These are phyloP conservation scores for Diadumene lineata DNA, from an alignment of 92 coral and sea anemone genomes.

Conservation along the genomic window DNA sequence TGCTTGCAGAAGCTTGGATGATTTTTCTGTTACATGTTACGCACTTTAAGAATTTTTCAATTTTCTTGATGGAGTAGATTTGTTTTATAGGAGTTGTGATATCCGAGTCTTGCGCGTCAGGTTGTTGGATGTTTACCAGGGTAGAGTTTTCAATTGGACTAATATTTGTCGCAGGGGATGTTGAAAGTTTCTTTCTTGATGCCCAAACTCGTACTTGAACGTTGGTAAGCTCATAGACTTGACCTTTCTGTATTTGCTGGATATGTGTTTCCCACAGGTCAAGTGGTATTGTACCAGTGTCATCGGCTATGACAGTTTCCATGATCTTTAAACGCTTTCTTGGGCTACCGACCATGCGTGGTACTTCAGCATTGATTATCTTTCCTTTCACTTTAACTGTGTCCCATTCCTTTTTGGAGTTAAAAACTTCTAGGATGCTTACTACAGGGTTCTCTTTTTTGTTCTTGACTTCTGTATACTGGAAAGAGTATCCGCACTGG, in stretches of 20 bases:
- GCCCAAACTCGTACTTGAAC: conserved; percentile 47
- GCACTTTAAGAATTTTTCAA: conserved; percentile 35
- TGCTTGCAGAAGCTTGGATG: conserved; percentile 27
- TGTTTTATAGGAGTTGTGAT: conserved; percentile 5
- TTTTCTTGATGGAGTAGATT: conserved; percentile 21
- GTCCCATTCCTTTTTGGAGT: conserved; percentile 48
- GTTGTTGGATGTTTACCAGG: neutral
- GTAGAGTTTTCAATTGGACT: conserved; percentile 5
- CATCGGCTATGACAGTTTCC: conserved; percentile 38
- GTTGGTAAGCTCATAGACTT: conserved; percentile 20
- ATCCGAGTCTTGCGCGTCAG: neutral
- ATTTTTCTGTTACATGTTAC: conserved; percentile 35
- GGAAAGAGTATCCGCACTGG: conserved; percentile 49
- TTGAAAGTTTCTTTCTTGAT: conserved; percentile 29
- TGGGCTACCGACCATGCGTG: conserved; percentile 31
- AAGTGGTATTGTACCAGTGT: conserved; percentile 29
- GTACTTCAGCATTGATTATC: conserved; percentile 36
- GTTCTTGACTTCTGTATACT: conserved; percentile 27
- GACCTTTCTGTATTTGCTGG: conserved; percentile 25
- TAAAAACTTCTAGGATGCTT: conserved; percentile 38
- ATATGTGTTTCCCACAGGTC: conserved; percentile 51
- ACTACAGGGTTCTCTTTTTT: conserved; percentile 8
- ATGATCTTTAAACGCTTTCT: conserved; percentile 14
- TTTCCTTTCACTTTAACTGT: conserved; percentile 48
- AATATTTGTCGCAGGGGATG: conserved; percentile 23